phyloP scores from a whole-genome alignment of 2,113 vertebrate species.

The Nannobrachium achirus region DNA sequence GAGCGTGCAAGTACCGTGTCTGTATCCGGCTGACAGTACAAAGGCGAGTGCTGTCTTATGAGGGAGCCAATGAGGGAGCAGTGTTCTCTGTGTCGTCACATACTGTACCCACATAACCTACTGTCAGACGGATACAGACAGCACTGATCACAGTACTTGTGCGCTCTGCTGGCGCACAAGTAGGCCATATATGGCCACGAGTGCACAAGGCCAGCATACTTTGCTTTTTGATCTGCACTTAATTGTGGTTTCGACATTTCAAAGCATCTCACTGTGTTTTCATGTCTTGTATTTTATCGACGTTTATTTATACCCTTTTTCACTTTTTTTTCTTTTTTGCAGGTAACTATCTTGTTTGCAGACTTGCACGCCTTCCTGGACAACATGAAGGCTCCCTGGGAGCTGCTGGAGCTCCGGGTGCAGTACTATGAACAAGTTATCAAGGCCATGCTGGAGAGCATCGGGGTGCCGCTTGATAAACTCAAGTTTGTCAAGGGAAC shows the following conservation, averaged over 20 bases:
- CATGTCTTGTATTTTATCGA: not conserved
- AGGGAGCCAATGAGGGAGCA: no score
- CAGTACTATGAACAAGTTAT: conserved; percentile 93
- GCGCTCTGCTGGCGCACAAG: no score
- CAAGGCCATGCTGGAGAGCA: conserved; percentile 97
- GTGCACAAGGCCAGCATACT: no score
- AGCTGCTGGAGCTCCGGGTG: conserved; percentile 92
- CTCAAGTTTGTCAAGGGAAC: conserved; percentile 94
- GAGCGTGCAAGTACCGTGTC: no score
- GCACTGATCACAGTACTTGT: no score
- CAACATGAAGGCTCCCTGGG: conserved; percentile 99
- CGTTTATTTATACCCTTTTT: not conserved
- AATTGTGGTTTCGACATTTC: not conserved
- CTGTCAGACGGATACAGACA: no score
- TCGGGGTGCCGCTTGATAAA: conserved; percentile 92
- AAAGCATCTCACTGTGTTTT: not conserved
- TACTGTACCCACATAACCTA: no score
- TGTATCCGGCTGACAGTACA: no score
- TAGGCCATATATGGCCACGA: no score
- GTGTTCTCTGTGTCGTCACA: no score
- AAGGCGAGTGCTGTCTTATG: no score
- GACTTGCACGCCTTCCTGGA: conserved; percentile 95
- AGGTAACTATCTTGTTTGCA: conserved; percentile 97
- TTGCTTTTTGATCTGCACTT: no score
- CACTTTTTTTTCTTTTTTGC: not conserved